These are phyloP conservation scores for Silurus meridionalis DNA, from an alignment of 2,113 vertebrate genomes.

Conservation along the genomic window DNA sequence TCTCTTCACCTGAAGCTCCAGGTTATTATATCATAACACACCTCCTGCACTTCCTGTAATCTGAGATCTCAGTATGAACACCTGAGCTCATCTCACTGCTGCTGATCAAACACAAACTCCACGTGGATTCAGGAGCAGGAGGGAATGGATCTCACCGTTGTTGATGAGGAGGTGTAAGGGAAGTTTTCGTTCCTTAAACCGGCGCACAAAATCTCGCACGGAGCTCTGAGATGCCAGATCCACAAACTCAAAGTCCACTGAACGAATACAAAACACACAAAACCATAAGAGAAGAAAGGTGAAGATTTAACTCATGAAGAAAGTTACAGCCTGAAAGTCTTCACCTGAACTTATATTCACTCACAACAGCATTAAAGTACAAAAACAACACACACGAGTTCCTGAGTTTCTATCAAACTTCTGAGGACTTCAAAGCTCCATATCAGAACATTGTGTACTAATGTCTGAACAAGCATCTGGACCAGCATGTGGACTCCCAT, in stretches of 20 bases:
- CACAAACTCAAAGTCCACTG: slow-evolving; percentile 85
- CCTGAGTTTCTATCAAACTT: too few relatives aligned
- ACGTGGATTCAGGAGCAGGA: not conserved
- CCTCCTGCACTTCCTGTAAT: too few relatives aligned
- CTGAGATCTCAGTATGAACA: not conserved
- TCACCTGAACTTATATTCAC: too few relatives aligned
- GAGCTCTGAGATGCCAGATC: slow-evolving; percentile 85
- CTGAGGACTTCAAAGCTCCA: too few relatives aligned
- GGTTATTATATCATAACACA: not conserved
- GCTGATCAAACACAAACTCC: not conserved
- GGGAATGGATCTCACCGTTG: slow-evolving; percentile 79
- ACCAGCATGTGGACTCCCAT: too few relatives aligned
- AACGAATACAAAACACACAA: slow-evolving; percentile 53
- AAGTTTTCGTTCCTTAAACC: slow-evolving; percentile 75
- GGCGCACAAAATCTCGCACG: slow-evolving; percentile 76
- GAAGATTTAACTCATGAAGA: not conserved
- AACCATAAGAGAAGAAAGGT: not conserved
- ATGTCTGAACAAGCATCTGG: too few relatives aligned
- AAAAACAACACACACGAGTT: too few relatives aligned
- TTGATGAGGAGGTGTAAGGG: slow-evolving; percentile 85
- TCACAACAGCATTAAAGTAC: too few relatives aligned
- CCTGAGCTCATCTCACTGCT: not conserved
- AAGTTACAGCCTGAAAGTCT: too few relatives aligned
- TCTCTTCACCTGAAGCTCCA: too few relatives aligned
- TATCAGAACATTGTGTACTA: too few relatives aligned